phyloP scores from a whole-genome alignment of 1,140 invertebrate genomes.

The Drosophila subobscura region DNA sequence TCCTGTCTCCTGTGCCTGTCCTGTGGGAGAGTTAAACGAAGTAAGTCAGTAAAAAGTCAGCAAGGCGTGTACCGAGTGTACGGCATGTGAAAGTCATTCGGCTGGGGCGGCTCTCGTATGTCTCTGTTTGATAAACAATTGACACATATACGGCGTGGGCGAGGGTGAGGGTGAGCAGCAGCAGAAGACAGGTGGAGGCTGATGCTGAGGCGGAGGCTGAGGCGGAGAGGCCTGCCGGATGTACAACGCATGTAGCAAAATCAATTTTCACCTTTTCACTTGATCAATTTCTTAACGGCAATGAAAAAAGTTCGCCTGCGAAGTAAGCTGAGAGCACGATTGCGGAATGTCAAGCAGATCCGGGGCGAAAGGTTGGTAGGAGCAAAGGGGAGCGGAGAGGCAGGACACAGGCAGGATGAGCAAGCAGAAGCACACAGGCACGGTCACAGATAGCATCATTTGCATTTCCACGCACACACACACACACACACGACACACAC shows the following conservation, averaged over 20 bases:
- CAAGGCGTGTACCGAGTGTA: constrained; percentile 29
- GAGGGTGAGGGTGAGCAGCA: neutral
- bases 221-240: neutral
- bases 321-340: constrained; percentile 50
- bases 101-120: constrained; percentile 27
- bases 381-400: neutral
- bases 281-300: constrained; percentile 81
- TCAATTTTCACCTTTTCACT: constrained; percentile 82
- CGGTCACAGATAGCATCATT: constrained; percentile 77
- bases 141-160: constrained; percentile 49
- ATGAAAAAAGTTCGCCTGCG: constrained; percentile 76
- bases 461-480: constrained; percentile 59
- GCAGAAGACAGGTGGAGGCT: neutral
- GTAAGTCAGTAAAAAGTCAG: constrained; percentile 69
- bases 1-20: too few species aligned
- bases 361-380: neutral
- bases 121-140: constrained; percentile 75
- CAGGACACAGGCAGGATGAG: constrained; percentile 6
- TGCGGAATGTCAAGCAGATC: constrained; percentile 69
- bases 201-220: neutral
- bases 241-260: constrained; percentile 73
- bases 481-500: constrained; percentile 26
- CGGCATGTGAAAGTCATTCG: constrained; percentile 42
- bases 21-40: constrained; percentile 62
- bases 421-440: constrained; percentile 7